A percentile compares a stretch with the other conserved stretches of the same genome.
Conservation (phyloP, 2,797 vertebrate genomes). For the Carcharodon carcharias region DNA sequence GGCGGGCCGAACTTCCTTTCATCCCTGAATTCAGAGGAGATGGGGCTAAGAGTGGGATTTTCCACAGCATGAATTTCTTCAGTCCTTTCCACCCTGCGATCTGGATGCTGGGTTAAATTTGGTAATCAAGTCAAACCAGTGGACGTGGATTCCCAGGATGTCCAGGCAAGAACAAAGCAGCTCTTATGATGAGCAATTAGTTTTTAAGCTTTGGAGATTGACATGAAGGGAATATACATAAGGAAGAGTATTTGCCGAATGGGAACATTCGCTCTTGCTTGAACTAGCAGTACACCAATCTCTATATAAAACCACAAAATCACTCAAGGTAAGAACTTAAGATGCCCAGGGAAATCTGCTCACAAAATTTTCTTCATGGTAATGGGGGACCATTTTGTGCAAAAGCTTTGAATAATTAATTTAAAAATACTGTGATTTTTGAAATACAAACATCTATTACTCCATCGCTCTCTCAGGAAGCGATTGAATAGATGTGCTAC, state of each 20-base stretch:
- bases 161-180: background rate
- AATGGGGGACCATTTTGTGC: background rate
- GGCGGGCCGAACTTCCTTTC: background rate
- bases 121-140: background rate
- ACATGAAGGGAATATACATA: background rate
- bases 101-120: background rate
- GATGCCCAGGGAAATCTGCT: background rate
- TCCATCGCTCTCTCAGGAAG: background rate
- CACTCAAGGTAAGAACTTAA: background rate
- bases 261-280: background rate
- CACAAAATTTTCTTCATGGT: background rate
- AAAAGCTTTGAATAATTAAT: background rate
- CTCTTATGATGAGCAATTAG: conserved; percentile 18
- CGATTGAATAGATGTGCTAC: background rate
- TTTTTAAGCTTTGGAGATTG: conserved; percentile 13
- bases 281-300: background rate
- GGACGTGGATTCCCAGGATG: background rate
- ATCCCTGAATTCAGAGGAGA: background rate
- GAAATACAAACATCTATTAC: background rate
- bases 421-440: background rate
- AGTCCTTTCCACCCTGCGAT: background rate
- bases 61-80: background rate
- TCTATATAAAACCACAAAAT: background rate
- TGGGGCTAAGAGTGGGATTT: background rate
- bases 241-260: background rate